Percentiles rank a stretch among this genome's conserved stretches.
These are phyloP conservation scores for Prionailurus viverrinus DNA, from an alignment of 2,113 vertebrate genomes.

Conservation along the genomic window DNA sequence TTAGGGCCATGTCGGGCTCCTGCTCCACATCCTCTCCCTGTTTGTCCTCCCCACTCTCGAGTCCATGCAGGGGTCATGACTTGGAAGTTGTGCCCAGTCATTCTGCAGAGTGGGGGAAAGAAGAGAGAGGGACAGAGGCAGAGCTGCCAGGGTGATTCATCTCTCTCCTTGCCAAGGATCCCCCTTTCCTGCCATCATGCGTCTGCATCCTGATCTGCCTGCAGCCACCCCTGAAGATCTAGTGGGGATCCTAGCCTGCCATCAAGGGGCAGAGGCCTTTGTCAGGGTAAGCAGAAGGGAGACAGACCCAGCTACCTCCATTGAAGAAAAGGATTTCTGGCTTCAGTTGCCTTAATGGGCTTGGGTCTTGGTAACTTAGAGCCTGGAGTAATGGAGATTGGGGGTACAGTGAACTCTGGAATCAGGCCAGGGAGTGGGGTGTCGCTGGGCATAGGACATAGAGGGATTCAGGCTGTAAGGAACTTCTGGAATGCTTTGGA, in stretches of 20 bases:
- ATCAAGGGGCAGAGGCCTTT: background rate
- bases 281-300: background rate
- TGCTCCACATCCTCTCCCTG: background rate
- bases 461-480: background rate
- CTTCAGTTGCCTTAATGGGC: background rate
- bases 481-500: background rate
- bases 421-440: background rate
- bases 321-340: background rate
- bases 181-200: background rate
- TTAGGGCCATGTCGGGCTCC: background rate
- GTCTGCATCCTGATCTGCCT: background rate
- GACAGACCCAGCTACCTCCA: background rate
- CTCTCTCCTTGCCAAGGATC: background rate
- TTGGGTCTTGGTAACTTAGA: background rate
- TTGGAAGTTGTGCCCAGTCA: background rate
- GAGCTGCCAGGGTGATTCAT: background rate
- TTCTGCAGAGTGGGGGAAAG: background rate
- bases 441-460: background rate
- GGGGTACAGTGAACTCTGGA: background rate
- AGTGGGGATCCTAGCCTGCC: background rate
- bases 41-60: background rate
- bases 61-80: background rate
- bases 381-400: background rate
- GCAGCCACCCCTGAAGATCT: background rate
- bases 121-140: background rate